Evolutionary conservation across 1,140 invertebrate species (phyloP), one percentile per base, ranked within the genome.

Genomic region (Periplaneta americana): DNA sequence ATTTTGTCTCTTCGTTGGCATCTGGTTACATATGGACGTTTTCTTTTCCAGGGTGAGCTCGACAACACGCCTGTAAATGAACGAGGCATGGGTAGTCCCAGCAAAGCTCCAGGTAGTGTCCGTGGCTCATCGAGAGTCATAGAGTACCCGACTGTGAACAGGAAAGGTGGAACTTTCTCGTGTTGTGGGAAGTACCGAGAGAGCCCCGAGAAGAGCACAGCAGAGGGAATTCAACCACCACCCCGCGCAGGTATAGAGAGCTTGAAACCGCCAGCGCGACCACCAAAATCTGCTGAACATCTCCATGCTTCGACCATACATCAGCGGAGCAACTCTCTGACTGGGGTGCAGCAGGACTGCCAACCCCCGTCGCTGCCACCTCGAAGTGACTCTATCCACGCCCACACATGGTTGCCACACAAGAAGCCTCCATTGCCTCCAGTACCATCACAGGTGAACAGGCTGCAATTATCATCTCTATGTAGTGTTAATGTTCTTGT

Each of bases 351-450:
- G 6, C 17, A 76, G 22, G 76, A 34, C 18, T 34, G 22, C 28
- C 80, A 85, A 4, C 87, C 90, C 15, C 88, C 90, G n/a, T 91
- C 91, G 48, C 91, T 93, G 1, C 91, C 90, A 34, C 93, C 90
- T 77, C 85, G 92, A 77, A 85, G 83, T 82, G 85, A 85, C 86
- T 33, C 34, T 11, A 33, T 48, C 31, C n/a, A 36, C 79, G 1
- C 36, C n/a, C 36, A 80, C 34, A 31, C 39, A 34, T 80, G 79
- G 79, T 81, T 92, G 84, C 91, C 92, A 22, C 91, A 92, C 35
- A 92, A 92, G 86, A 94, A 94, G 87, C 93, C 93, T 66, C 93
- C 93, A 18, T 85, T 94, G 83, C 93, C 94, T 82, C 93, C 93
- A 13, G 91, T 93, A 75, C 91, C 93, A 33, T 91, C 90, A 83